Base-by-base conservation (phyloP, 1,140 invertebrate genomes). In the Babylonia areolata region DNA sequence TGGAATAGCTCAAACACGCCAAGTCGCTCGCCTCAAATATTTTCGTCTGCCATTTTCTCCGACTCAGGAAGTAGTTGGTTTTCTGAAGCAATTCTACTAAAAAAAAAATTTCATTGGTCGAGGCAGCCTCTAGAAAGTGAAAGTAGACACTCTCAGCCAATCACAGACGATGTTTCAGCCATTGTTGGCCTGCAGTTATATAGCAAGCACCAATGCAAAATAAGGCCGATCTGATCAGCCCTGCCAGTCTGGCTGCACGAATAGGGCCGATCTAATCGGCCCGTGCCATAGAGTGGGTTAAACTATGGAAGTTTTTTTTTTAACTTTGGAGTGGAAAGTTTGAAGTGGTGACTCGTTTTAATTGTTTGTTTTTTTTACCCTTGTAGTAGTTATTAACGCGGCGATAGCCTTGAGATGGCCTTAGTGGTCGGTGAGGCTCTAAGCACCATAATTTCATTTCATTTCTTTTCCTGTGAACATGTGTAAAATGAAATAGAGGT, bases 181-280 rank as follows among this genome's bases (percentile, higher is more conserved):
- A 12, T 12, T 54, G 23, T 12, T 12, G 51, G 51, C 11, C 9
- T 23, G 23, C 23, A 12, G 31, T 3, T 12, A 28, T 69, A 23
- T 20, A 6, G 1, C 6, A 28, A 6, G 64, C 3, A 6, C 28
- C 64, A 2, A 69, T 54, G 51, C 23, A 31, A 69, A 20, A 3
- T 20, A n/a, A 6, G 64, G 64, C 64, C 5, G 64, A 69, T 28
- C 1, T n/a, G 64, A 69, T 69, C 5, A 23, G 64, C 64, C 64
- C 64, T 12, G 9, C 15, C 64, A 69, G 9, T 69, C n/a, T 20
- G 15, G 23, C 15, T 0, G 28, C 15, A 23, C 15, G 23, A 69
- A 69, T 20, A n/a, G 64, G 64, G 64, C 64, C 64, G 64, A 69
- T 69, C n/a, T 69, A 69, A 69, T 69, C 5, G 64, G 64, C 64